Evolutionary conservation across 1,140 invertebrate species (phyloP), one percentile per base, ranked within the genome.

Genomic region (Drosophila asahinai): DNA sequence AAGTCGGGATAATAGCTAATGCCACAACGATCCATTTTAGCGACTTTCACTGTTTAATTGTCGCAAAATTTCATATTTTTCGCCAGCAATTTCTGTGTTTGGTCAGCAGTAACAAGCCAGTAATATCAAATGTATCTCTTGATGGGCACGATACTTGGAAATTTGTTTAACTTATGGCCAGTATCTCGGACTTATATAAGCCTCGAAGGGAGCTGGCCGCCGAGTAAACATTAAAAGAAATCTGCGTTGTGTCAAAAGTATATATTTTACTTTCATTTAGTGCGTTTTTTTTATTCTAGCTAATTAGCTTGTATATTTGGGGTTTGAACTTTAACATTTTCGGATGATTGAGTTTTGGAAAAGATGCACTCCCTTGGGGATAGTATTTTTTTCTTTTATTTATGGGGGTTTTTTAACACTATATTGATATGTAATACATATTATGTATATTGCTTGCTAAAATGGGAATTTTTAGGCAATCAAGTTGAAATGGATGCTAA

Each of bases 1-100:
- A 71, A 71, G 67, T 59, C 54, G 66, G 71, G 67, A 48, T 74
- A 74, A 74, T 74, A 25, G 67, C 70, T 73, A 81, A 81, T 71
- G 64, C 74, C 75, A 73, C 81, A 59, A 48, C 76, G 64, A 75
- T 80, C 60, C 81, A 83, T 76, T 86, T 86, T 48, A 76, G 67
- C 76, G 64, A 86, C 83, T 86, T 86, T 86, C 83, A 89, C 83
- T 86, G 77, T 49, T 77, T 86, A 86, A 86, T 86, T 86, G 83
- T 86, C 84, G 84, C 83, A 60, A 87, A 86, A 80, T 83, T 83
- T 80, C 79, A 64, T 67, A 22, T 33, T 42, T 70, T 70, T 70
- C 15, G 71, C 66, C 36, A 22, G 36, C 38, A 81, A 70, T 84
- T 84, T 82, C 57, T 70, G 71, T 64, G 61, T 63, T 54, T 66